These are phyloP conservation scores for Antheraea assamensis DNA, from an alignment of 2,888 invertebrate genomes.

Conservation along the genomic window DNA sequence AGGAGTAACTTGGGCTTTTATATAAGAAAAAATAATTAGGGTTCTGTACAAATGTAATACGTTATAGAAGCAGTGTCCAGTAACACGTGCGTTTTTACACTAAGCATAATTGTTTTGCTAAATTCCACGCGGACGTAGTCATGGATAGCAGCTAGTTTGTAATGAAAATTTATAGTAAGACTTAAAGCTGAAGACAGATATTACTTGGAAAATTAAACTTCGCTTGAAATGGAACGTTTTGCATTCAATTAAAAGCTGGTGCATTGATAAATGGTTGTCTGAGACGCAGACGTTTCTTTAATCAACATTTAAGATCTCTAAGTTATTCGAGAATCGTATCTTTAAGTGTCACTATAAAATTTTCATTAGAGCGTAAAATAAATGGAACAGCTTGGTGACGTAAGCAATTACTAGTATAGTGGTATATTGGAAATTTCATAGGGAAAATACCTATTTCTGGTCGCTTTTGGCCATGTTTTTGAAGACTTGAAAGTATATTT, in stretches of 20 bases:
- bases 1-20: too few relatives aligned
- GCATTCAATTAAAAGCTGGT: slow-evolving; percentile 1
- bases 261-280: slow-evolving; percentile 5
- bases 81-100: too few relatives aligned
- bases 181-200: not conserved
- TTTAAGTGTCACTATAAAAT: not conserved
- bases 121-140: too few relatives aligned
- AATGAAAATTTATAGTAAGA: not conserved
- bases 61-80: too few relatives aligned
- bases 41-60: too few relatives aligned
- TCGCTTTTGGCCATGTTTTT: too few relatives aligned
- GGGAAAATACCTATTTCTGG: not conserved
- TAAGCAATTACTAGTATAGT: not conserved
- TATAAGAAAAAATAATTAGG: too few relatives aligned
- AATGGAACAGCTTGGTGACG: not conserved
- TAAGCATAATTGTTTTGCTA: too few relatives aligned
- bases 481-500: too few relatives aligned
- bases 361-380: slow-evolving; percentile 7
- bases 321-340: not conserved
- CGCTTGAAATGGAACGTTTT: not conserved
- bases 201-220: not conserved
- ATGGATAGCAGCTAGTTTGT: not conserved
- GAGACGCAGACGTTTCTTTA: not conserved
- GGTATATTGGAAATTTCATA: not conserved
- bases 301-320: slow-evolving; percentile 2